Conservation (phyloP, 2,797 vertebrate species). For the Pteronotus mesoamericanus region DNA sequence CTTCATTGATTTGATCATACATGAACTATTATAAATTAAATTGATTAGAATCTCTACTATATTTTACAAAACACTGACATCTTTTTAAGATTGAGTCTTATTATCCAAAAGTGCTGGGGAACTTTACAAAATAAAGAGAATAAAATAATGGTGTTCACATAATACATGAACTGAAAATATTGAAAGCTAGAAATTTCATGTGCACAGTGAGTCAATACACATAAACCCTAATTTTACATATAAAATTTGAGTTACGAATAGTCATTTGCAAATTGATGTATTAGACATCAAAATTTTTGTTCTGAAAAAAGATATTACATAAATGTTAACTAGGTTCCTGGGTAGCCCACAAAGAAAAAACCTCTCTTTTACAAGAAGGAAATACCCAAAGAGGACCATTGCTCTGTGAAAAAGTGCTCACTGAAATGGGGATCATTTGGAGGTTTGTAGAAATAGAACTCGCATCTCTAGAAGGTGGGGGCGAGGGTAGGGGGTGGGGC, state of each 20-base stretch:
- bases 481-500: fast-evolving
- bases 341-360: not conserved
- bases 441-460: not conserved
- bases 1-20: not conserved
- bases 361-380: not conserved
- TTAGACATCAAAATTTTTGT: constrained; percentile 2
- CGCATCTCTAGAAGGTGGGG: not conserved
- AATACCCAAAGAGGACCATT: not conserved
- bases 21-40: not conserved
- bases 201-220: not conserved
- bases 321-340: not conserved
- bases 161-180: not conserved
- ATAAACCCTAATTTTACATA: not conserved
- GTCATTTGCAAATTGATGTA: not conserved
- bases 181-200: not conserved
- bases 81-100: not conserved
- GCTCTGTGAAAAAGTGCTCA: not conserved
- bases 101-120: not conserved
- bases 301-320: not conserved
- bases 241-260: not conserved
- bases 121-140: constrained; percentile 11
- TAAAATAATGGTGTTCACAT: not conserved
- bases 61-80: not conserved
- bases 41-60: not conserved
- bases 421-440: not conserved